A percentile compares a stretch with the other conserved stretches of the same genome.
Evolutionary conservation across 2,113 vertebrate genomes (phyloP).

Genomic region (Progne subis): DNA sequence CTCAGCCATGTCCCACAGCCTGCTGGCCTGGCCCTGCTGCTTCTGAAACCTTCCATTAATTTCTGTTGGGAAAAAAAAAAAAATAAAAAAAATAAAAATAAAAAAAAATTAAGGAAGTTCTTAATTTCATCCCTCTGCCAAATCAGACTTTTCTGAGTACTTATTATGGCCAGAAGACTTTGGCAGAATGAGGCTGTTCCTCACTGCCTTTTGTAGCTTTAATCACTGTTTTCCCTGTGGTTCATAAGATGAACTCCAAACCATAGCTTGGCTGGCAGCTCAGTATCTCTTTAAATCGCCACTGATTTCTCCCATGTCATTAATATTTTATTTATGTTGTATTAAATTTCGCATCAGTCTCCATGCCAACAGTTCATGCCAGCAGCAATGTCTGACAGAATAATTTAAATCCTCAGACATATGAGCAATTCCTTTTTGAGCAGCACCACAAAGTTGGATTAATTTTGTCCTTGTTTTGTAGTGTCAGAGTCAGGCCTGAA

Average conservation of each 20-base stretch:
- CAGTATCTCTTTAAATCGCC: conserved; percentile 35
- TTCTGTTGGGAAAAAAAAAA: background rate
- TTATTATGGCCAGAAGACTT: background rate
- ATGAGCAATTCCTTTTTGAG: background rate
- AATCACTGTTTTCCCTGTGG: background rate
- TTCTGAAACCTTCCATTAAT: background rate
- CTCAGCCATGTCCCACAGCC: background rate
- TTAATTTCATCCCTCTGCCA: background rate
- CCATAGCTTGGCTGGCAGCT: background rate
- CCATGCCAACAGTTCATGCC: conserved; percentile 63
- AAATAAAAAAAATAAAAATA: background rate
- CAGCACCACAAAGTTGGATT: background rate
- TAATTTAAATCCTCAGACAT: conserved; percentile 2
- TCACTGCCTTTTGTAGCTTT: background rate
- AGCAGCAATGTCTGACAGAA: conserved; percentile 44
- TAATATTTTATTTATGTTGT: conserved; percentile 66
- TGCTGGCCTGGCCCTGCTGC: background rate
- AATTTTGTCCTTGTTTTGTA: background rate
- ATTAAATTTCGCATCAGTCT: conserved; percentile 40
- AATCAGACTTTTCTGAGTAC: background rate
- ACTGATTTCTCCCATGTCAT: background rate
- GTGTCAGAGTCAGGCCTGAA: background rate
- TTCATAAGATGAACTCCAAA: background rate
- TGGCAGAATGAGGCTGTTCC: background rate
- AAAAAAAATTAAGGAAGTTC: background rate